These are phyloP conservation scores for Syngnathoides biaculeatus DNA, from an alignment of 2,113 vertebrate species.

Conservation along the genomic window DNA sequence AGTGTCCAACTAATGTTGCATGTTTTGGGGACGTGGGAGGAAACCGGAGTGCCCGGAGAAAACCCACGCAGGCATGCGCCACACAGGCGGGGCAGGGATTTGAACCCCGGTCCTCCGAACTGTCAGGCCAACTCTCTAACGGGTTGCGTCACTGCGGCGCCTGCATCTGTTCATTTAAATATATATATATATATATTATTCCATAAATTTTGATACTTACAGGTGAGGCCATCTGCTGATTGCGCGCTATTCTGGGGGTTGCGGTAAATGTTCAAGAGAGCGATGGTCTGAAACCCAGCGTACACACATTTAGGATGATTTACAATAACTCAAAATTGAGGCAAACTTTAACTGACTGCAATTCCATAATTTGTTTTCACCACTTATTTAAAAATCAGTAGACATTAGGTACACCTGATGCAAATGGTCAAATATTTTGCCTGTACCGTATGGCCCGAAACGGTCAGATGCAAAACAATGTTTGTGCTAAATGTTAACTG, in stretches of 20 bases:
- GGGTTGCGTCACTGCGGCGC: no score
- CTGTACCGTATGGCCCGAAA: no score
- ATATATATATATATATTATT: not conserved
- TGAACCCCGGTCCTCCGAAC: no score
- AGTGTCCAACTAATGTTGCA: no score
- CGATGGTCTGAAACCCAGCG: constrained; percentile 95
- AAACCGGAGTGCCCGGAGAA: no score
- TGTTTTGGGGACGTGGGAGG: no score
- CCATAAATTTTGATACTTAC: constrained; percentile 76
- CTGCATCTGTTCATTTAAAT: not conserved
- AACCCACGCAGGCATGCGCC: no score
- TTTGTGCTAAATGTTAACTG: no score
- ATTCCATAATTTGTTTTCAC: not conserved
- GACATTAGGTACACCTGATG: not conserved
- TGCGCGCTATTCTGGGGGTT: constrained; percentile 99
- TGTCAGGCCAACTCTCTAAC: no score
- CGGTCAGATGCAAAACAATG: no score
- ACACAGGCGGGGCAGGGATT: no score
- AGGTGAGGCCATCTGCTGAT: constrained; percentile 96
- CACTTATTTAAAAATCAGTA: not conserved
- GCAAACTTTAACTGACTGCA: not conserved
- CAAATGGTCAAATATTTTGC: no score
- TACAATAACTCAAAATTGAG: not conserved
- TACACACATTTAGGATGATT: constrained; percentile 7
- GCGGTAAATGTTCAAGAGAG: constrained; percentile 98